Percentiles rank a stretch among this genome's conserved stretches.
Evolutionary conservation across 2,888 invertebrate species (phyloP).

Genomic region (Adelognathus sp.): DNA sequence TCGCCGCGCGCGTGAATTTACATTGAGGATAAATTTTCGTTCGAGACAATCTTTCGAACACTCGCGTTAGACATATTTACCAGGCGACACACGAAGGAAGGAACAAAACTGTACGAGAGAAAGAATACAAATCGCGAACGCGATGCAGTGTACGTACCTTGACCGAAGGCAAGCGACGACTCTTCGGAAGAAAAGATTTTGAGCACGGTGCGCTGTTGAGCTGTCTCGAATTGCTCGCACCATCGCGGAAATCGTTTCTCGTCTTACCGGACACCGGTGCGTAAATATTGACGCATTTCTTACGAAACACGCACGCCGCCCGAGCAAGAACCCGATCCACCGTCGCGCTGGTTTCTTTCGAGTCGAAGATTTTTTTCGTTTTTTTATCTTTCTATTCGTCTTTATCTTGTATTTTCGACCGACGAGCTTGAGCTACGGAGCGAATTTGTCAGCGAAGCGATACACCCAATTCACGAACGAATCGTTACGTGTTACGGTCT

Average conservation of each 20-base stretch:
- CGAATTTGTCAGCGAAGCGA: not conserved
- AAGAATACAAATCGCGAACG: not conserved
- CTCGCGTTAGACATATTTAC: too few species aligned
- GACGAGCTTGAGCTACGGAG: not conserved
- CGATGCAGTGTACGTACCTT: slow-evolving; percentile 16
- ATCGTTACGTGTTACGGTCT: too few species aligned
- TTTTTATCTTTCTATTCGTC: slow-evolving; percentile 4
- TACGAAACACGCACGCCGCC: slow-evolving; percentile 64
- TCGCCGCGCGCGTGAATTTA: too few species aligned
- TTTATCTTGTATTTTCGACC: not conserved
- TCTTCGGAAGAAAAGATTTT: slow-evolving; percentile 36
- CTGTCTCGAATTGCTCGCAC: slow-evolving; percentile 51
- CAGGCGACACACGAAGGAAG: too few species aligned
- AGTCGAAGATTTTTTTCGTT: not conserved
- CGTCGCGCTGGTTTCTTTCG: not conserved
- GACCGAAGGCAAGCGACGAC: slow-evolving; percentile 45
- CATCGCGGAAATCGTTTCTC: slow-evolving; percentile 72
- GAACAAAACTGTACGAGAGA: not conserved
- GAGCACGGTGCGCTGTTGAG: slow-evolving; percentile 12
- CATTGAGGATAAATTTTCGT: too few species aligned
- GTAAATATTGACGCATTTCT: slow-evolving; percentile 77
- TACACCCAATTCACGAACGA: not conserved
- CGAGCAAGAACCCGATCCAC: not conserved
- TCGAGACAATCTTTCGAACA: too few species aligned
- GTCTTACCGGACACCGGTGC: slow-evolving; percentile 72